phyloP scores from a whole-genome alignment of 2,888 invertebrate genomes.

The Schrankia costaestrigalis region DNA sequence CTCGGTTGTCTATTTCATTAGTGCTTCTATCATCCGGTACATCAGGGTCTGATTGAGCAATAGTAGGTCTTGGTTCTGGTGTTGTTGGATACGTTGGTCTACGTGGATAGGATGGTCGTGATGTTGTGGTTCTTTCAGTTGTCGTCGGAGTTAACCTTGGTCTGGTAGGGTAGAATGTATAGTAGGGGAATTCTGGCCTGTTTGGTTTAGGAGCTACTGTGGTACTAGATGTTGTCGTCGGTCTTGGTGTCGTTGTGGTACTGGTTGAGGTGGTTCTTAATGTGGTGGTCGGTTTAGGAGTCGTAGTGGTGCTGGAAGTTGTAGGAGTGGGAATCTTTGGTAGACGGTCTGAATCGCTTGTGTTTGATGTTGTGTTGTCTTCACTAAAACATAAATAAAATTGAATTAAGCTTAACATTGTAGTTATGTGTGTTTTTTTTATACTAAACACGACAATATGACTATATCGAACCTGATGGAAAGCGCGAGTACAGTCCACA shows the following conservation, averaged over 20 bases:
- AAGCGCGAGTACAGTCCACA: no score
- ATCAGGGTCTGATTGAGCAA: no score
- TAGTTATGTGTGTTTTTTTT: not conserved
- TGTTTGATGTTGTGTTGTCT: slow-evolving; percentile 38
- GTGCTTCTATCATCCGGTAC: slow-evolving; percentile 28
- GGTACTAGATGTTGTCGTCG: slow-evolving; percentile 25
- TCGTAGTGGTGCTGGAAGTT: slow-evolving; percentile 15
- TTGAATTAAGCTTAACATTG: not conserved
- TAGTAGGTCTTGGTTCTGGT: slow-evolving; percentile 7
- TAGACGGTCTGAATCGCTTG: slow-evolving; percentile 18
- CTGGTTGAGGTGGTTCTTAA: slow-evolving; percentile 27
- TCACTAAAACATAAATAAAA: slow-evolving; percentile 38
- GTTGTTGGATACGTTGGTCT: slow-evolving; percentile 18
- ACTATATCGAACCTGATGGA: no score
- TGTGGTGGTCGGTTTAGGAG: slow-evolving; percentile 12
- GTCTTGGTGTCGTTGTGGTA: slow-evolving; percentile 25
- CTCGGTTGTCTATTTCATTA: slow-evolving; percentile 29
- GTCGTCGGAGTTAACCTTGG: slow-evolving; percentile 17
- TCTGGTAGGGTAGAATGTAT: slow-evolving; percentile 17
- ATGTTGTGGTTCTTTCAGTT: slow-evolving; percentile 6
- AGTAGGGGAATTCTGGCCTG: slow-evolving; percentile 23
- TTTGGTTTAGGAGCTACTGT: slow-evolving; percentile 16
- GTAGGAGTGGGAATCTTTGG: slow-evolving; percentile 10
- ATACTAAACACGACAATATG: no score
- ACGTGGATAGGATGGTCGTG: slow-evolving; percentile 11